Conservation (phyloP, 2,797 vertebrate genomes). For the Brachyalestes nurse region DNA sequence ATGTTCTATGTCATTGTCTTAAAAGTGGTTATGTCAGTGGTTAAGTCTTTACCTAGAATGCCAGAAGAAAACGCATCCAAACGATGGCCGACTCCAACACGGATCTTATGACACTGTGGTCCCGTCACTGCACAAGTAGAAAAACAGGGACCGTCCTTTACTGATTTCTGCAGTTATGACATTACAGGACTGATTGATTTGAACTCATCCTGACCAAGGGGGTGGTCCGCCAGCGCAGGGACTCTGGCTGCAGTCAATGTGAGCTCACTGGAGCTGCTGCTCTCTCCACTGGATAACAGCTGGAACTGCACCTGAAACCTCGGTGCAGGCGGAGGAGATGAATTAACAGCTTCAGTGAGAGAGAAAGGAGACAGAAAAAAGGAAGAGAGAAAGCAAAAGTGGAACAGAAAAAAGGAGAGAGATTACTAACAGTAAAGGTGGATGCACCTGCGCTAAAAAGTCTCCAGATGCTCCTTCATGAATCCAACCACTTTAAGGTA, state of each 20-base stretch:
- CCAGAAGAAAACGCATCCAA: slow-evolving; percentile 88
- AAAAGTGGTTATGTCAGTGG: background rate
- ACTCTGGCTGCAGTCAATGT: slow-evolving; percentile 74
- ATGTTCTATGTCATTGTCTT: background rate
- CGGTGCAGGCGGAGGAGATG: slow-evolving; percentile 58
- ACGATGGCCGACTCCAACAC: slow-evolving; percentile 86
- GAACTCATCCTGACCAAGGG: slow-evolving; percentile 78
- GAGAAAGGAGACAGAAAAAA: background rate
- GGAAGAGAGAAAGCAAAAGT: background rate
- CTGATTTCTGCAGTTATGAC: background rate
- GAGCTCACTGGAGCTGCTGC: slow-evolving; percentile 62
- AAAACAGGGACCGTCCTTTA: background rate
- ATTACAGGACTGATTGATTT: background rate
- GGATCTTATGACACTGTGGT: slow-evolving; percentile 79
- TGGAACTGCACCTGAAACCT: slow-evolving; percentile 78
- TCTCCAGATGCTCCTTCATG: background rate
- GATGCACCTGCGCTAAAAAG: background rate
- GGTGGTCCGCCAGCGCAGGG: slow-evolving; percentile 83
- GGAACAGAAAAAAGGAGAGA: background rate
- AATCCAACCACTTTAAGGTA: background rate
- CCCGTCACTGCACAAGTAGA: slow-evolving; percentile 79
- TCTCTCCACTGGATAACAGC: slow-evolving; percentile 47
- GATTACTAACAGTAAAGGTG: background rate
- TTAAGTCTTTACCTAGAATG: slow-evolving; percentile 80
- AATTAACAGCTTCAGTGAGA: slow-evolving; percentile 80